phyloP scores from a whole-genome alignment of 2,888 invertebrate species.

The Sycophila texana region DNA sequence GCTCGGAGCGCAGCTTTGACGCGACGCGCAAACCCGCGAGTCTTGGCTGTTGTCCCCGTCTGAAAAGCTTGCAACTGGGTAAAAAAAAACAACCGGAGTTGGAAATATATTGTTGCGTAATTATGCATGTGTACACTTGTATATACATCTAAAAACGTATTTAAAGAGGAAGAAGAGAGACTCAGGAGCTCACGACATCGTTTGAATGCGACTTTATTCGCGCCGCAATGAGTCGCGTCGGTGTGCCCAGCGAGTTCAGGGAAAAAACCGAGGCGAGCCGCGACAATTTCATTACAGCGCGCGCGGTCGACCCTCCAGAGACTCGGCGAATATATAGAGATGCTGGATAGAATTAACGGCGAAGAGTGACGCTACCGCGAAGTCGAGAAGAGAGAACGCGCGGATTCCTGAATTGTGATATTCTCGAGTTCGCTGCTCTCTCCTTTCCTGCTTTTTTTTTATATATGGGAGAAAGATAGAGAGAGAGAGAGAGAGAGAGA shows the following conservation, averaged over 20 bases:
- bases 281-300: slow-evolving; percentile 43
- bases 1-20: too few species aligned
- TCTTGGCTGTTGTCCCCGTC: too few species aligned
- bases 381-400: neutral
- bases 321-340: neutral
- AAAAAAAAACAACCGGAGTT: too few species aligned
- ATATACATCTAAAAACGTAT: neutral
- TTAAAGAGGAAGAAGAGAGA: neutral
- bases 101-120: too few species aligned
- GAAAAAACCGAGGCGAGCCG: neutral
- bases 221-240: slow-evolving; percentile 2
- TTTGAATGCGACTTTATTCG: slow-evolving; percentile 6
- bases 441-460: neutral
- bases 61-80: too few species aligned
- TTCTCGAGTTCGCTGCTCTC: neutral
- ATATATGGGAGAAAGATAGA: neutral
- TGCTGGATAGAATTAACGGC: slow-evolving; percentile 4
- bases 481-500: neutral
- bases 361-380: neutral
- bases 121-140: too few species aligned
- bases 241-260: neutral
- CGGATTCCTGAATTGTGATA: neutral
- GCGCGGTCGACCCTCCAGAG: neutral
- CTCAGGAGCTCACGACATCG: neutral
- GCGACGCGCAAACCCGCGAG: too few species aligned